Conservation (phyloP, 2,113 vertebrate species). For the Tympanuchus pallidicinctus region DNA sequence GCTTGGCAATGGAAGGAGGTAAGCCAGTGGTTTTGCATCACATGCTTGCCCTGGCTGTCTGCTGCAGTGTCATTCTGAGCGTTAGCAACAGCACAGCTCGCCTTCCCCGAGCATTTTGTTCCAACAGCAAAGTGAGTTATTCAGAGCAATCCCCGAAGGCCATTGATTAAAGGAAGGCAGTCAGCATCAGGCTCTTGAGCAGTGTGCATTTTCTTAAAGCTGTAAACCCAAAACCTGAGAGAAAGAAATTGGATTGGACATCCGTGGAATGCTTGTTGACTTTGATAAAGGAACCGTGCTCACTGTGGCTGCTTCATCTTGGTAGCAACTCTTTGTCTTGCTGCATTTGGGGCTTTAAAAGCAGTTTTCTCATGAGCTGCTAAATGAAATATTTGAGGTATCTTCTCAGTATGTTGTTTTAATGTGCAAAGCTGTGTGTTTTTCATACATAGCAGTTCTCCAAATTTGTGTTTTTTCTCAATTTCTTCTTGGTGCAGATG, state of each 20-base stretch:
- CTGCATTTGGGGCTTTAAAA: background rate
- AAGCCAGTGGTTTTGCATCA: background rate
- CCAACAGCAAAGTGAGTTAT: background rate
- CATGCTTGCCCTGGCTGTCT: too few species aligned
- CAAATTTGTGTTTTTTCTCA: background rate
- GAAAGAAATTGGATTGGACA: rapidly evolving
- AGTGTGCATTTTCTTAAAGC: background rate
- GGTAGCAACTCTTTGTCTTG: background rate
- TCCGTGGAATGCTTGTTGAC: rapidly evolving
- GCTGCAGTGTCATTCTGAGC: background rate
- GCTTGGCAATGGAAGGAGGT: background rate
- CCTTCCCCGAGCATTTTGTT: background rate
- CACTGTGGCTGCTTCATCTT: rapidly evolving
- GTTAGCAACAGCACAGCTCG: background rate
- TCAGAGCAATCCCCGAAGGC: background rate
- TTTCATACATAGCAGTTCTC: background rate
- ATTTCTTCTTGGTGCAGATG: background rate
- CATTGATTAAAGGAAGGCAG: background rate
- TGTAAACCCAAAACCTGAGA: background rate
- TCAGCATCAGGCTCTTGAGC: background rate
- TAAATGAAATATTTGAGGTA: background rate
- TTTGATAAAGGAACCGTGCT: background rate
- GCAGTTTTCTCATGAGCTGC: background rate
- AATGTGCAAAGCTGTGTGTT: background rate
- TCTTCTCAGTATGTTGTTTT: background rate